Percentiles rank a stretch among this genome's conserved stretches.
These are phyloP conservation scores for Lithophane semibrunnea DNA, from an alignment of 2,888 invertebrate genomes.

Conservation along the genomic window DNA sequence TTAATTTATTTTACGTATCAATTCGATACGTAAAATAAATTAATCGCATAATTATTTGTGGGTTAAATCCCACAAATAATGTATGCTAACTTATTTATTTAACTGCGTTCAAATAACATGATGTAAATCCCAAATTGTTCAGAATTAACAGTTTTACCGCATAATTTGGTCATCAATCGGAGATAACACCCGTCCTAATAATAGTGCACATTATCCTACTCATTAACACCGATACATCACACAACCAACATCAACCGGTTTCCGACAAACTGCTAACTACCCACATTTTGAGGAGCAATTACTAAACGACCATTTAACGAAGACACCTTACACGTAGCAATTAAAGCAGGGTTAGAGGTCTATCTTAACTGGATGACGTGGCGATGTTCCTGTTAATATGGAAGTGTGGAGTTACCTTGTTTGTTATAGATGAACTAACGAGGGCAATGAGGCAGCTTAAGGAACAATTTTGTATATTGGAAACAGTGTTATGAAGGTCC, in stretches of 20 bases:
- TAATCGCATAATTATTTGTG: background rate
- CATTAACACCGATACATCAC: slow-evolving; percentile 58
- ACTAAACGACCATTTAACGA: slow-evolving; percentile 56
- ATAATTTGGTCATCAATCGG: slow-evolving; percentile 32
- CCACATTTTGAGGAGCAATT: slow-evolving; percentile 74
- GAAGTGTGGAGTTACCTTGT: slow-evolving; percentile 70
- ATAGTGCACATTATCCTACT: slow-evolving; percentile 53
- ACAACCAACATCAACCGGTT: slow-evolving; percentile 50
- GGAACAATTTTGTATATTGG: slow-evolving; percentile 55
- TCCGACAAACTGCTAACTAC: slow-evolving; percentile 68
- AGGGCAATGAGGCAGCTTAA: slow-evolving; percentile 51
- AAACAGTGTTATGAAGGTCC: slow-evolving; percentile 36
- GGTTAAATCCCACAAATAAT: slow-evolving; percentile 19
- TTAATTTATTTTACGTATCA: too few relatives aligned
- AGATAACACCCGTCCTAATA: slow-evolving; percentile 42
- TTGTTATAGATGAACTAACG: slow-evolving; percentile 58
- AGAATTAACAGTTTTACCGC: slow-evolving; percentile 43
- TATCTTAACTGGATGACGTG: slow-evolving; percentile 21
- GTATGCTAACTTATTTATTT: slow-evolving; percentile 23
- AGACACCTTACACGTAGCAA: slow-evolving; percentile 29
- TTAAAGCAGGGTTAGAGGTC: slow-evolving; percentile 19
- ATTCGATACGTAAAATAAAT: slow-evolving; percentile 37
- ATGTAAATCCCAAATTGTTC: slow-evolving; percentile 24
- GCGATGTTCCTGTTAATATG: slow-evolving; percentile 70
- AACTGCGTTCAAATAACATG: slow-evolving; percentile 3